Conservation (phyloP, 2,888 invertebrate genomes). For the Hydrotaea cyrtoneurina region DNA sequence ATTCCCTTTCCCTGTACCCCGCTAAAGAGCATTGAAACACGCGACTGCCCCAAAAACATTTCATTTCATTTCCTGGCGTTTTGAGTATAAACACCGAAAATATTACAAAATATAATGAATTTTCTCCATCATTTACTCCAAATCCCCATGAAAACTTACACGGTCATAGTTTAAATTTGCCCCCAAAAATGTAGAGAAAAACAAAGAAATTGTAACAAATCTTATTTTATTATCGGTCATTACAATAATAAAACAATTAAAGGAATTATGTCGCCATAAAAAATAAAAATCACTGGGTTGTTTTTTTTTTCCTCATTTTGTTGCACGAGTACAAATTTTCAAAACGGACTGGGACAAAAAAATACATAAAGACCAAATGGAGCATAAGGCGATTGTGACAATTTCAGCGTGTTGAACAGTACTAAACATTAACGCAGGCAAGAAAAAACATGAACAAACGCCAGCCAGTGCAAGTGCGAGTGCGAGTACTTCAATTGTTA, state of each 20-base stretch:
- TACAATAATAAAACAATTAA: constrained; percentile 69
- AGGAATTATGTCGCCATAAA: constrained; percentile 76
- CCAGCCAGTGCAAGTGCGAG: too few species aligned
- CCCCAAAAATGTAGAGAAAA: background rate
- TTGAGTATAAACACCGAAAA: background rate
- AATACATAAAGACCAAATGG: constrained; percentile 64
- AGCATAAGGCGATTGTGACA: constrained; percentile 77
- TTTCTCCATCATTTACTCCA: constrained; percentile 36
- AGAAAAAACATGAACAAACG: background rate
- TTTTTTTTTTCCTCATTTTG: constrained; percentile 5
- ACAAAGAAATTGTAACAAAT: constrained; percentile 41
- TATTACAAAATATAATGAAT: background rate
- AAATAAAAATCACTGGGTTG: constrained; percentile 61
- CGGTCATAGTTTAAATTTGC: background rate
- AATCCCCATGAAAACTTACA: background rate
- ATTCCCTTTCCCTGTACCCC: background rate
- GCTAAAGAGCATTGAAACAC: background rate
- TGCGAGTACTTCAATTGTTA: constrained; percentile 58
- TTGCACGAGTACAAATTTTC: constrained; percentile 2
- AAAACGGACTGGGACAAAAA: constrained; percentile 11
- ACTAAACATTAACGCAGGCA: constrained; percentile 72
- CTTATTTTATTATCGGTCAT: constrained; percentile 49
- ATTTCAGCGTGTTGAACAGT: constrained; percentile 68
- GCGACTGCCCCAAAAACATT: too few species aligned
- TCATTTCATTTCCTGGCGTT: constrained; percentile 8